Conservation (phyloP, 1,140 invertebrate genomes). For the Teleopsis dalmanni region DNA sequence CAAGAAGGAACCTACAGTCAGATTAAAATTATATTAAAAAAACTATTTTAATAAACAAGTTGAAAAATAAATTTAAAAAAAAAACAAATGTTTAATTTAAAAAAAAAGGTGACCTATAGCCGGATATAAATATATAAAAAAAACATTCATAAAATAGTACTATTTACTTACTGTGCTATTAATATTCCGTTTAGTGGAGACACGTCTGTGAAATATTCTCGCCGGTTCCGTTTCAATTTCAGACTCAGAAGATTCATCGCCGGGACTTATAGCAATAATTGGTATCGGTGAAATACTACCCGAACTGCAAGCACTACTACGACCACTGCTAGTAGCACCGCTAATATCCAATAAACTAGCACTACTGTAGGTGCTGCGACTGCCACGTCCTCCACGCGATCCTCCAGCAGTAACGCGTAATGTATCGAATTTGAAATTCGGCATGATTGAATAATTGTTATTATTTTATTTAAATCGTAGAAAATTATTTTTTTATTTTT, state of each 20-base stretch:
- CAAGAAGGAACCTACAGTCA: too few relatives aligned
- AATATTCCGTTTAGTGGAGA: conserved; percentile 59
- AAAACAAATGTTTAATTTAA: neutral
- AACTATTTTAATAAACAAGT: neutral
- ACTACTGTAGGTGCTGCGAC: conserved; percentile 3
- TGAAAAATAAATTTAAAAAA: neutral
- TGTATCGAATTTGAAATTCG: too few relatives aligned
- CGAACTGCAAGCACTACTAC: conserved; percentile 33
- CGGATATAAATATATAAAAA: neutral
- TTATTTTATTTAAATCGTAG: too few relatives aligned
- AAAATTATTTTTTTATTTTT: too few relatives aligned
- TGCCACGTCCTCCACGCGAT: conserved; percentile 7
- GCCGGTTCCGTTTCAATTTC: conserved; percentile 60
- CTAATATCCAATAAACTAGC: neutral
- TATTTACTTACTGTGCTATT: conserved; percentile 50
- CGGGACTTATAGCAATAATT: conserved; percentile 34
- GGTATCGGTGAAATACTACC: conserved; percentile 33
- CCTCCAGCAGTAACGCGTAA: too few relatives aligned
- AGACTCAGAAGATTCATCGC: conserved; percentile 52
- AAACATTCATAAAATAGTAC: neutral
- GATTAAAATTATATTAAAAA: too few relatives aligned
- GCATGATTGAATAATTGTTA: too few relatives aligned
- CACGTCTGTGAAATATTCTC: conserved; percentile 55
- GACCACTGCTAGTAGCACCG: conserved; percentile 3
- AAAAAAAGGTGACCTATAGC: neutral